phyloP scores from a whole-genome alignment of 30 jellyfish, hydroid and myxozoan genomes.

The Hydractinia echinata region DNA sequence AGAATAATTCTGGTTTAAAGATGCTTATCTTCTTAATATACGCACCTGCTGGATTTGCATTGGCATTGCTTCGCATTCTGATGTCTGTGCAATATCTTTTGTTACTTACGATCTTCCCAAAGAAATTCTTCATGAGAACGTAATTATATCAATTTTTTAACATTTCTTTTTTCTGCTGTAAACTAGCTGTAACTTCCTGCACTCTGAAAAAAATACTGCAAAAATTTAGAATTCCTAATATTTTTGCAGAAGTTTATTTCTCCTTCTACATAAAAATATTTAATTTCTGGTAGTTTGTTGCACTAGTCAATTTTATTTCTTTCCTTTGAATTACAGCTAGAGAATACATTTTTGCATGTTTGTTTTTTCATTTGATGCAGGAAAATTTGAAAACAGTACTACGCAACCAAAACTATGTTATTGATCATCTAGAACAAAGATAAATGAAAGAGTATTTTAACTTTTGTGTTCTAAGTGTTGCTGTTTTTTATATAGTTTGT shows the following conservation, averaged over 20 bases:
- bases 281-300: background rate
- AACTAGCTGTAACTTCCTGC: background rate
- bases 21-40: conserved; percentile 9
- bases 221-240: background rate
- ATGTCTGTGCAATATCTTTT: background rate
- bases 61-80: background rate
- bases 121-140: background rate
- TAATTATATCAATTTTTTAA: background rate
- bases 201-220: background rate
- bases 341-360: too few species aligned
- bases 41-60: background rate
- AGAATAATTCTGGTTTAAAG: conserved; percentile 1
- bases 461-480: background rate
- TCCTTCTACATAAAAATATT: too few species aligned
- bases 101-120: background rate
- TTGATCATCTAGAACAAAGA: too few species aligned
- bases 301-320: background rate
- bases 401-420: too few species aligned
- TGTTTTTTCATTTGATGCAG: too few species aligned
- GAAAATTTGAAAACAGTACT: too few species aligned
- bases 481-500: background rate
- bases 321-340: background rate
- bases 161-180: background rate
- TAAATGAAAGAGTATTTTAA: background rate
- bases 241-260: background rate